Evolutionary conservation across 2,888 invertebrate species (phyloP), one percentile per base, ranked within the genome.

Genomic region (Cheilosia pagana): DNA sequence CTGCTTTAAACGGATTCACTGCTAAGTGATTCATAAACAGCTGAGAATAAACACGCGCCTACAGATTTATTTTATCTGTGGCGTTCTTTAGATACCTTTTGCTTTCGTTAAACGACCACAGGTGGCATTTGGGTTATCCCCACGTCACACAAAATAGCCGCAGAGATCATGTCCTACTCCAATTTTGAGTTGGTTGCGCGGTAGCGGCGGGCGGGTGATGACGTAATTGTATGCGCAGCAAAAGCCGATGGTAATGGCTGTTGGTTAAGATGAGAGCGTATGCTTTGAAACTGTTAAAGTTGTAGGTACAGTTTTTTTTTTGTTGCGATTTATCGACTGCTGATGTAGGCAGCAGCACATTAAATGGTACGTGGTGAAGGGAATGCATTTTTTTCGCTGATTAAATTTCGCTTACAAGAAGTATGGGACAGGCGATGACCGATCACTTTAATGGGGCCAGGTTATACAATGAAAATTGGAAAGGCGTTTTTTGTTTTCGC

Each of bases 81-180:
- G 28, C 8, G 1, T 28, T 28, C 28, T 45, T 19, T 59, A 31
- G 63, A 65, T 50, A 10, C 53, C 60, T 76, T 76, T 76, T 76
- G 55, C 76, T 76, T 70, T 76, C 67, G 25, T 35, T 60, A 57
- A 10, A n/a, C 2, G 10, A 21, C 10, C 10, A 23, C 25, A 6
- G 48, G 4, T 19, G 48, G 25, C 31, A 59, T 31, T 70, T 53
- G 76, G 76, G 68, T 70, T 62, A 74, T 65, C 41, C 63, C 74
- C 74, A 55, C 25, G 23, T 48, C 43, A 53, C n/a, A 43, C 43
- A 39, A n/a, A 23, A 35, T 28, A 50, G 28, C 65, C 28, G 50
- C 41, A 65, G 23, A 67, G 67, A 76, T 76, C 76, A 62, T 76
- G 76, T 41, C 76, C 76, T 76, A 68, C 76, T 76, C 60, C 76